A percentile compares a stretch with the other conserved stretches of the same genome.
These are phyloP conservation scores for Lordiphosa fenestrarum DNA, from an alignment of 2,888 invertebrate species.

Conservation along the genomic window DNA sequence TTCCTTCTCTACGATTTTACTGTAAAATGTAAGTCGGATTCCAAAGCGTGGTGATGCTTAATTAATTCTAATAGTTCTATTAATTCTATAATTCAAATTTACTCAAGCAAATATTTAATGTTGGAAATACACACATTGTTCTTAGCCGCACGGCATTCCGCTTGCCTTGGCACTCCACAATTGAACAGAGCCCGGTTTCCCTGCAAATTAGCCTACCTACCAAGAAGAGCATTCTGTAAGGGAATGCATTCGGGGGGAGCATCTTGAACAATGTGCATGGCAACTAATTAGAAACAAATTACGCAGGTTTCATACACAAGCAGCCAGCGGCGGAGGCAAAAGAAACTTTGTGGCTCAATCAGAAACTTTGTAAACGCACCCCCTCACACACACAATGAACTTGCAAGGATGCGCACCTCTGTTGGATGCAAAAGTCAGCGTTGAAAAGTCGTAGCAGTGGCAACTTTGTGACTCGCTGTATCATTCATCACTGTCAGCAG, in stretches of 20 bases:
- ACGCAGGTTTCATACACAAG: slow-evolving; percentile 55
- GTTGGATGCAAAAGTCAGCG: slow-evolving; percentile 33
- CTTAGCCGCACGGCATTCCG: too few relatives aligned
- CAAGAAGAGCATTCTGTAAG: neutral
- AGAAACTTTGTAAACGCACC: slow-evolving; percentile 50
- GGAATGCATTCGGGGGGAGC: slow-evolving; percentile 13
- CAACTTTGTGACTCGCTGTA: slow-evolving; percentile 50
- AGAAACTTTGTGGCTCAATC: slow-evolving; percentile 59
- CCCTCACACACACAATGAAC: slow-evolving; percentile 14
- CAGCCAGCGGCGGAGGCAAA: slow-evolving; percentile 26
- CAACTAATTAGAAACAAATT: slow-evolving; percentile 70
- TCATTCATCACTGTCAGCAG: slow-evolving; percentile 50
- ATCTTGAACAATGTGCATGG: slow-evolving; percentile 59
- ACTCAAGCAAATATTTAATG: too few relatives aligned
- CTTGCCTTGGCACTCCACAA: too few relatives aligned
- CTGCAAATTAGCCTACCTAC: too few relatives aligned
- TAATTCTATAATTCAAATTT: too few relatives aligned
- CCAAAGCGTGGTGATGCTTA: too few relatives aligned
- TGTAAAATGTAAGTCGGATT: too few relatives aligned
- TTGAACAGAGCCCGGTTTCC: too few relatives aligned
- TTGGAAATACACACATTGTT: too few relatives aligned
- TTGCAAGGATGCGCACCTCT: slow-evolving; percentile 9
- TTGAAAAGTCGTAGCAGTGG: slow-evolving; percentile 40
- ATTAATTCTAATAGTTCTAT: too few relatives aligned
- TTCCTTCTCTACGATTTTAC: too few relatives aligned